Percentiles rank a stretch among this genome's conserved stretches.
Conservation (phyloP, 2,797 vertebrate genomes). For the Pseudopleuronectes americanus region DNA sequence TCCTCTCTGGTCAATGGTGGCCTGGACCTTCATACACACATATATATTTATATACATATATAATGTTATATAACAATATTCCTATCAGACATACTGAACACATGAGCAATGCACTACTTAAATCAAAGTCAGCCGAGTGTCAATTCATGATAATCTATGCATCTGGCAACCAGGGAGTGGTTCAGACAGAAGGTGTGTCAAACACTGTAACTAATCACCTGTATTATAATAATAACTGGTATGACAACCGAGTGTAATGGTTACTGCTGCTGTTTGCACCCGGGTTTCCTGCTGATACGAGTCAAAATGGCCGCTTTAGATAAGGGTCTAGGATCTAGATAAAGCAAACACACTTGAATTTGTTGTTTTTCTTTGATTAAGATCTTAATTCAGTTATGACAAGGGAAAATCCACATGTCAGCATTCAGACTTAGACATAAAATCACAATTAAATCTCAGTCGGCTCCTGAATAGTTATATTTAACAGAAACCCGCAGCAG, state of each 20-base stretch:
- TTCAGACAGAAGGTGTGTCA: constrained; percentile 3
- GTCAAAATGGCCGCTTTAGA: not conserved
- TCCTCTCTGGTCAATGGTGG: not conserved
- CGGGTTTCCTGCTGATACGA: not conserved
- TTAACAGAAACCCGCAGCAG: not conserved
- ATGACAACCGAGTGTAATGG: not conserved
- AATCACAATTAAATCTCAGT: constrained; percentile 2
- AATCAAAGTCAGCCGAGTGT: not conserved
- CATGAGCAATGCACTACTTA: not conserved
- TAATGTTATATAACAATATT: not conserved
- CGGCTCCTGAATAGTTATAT: not conserved
- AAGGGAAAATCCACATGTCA: not conserved
- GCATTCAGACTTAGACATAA: constrained; percentile 2
- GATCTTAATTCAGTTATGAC: constrained; percentile 6
- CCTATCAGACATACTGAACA: not conserved
- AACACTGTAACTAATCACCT: constrained; percentile 4
- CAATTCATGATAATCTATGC: not conserved
- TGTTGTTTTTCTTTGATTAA: not conserved
- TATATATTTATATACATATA: no score
- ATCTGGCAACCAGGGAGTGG: not conserved
- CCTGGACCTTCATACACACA: not conserved
- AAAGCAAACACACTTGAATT: no score
- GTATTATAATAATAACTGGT: not conserved
- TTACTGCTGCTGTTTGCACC: not conserved
- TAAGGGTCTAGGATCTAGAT: not conserved